Conservation (phyloP, 2,888 invertebrate species). For the Beris morrisii region DNA sequence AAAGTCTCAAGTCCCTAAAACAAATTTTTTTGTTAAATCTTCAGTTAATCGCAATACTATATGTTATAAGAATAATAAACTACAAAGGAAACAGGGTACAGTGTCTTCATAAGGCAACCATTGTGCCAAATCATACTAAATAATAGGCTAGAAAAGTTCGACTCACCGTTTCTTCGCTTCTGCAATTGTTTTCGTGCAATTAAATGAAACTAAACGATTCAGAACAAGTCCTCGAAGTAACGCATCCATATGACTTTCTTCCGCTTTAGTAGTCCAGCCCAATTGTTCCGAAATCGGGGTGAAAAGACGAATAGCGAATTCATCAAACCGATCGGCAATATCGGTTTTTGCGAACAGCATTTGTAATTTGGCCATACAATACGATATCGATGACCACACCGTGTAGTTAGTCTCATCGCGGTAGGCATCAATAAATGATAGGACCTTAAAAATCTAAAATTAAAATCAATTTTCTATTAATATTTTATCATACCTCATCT, state of each 20-base stretch:
- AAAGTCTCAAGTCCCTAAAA: too few species aligned
- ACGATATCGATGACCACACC: conserved; percentile 86
- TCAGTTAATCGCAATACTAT: too few species aligned
- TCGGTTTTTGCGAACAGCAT: conserved; percentile 79
- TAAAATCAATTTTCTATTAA: conserved; percentile 40
- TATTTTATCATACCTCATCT: conserved; percentile 56
- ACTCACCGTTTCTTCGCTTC: conserved; percentile 66
- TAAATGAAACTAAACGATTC: conserved; percentile 77
- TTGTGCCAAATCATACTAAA: too few species aligned
- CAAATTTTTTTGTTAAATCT: too few species aligned
- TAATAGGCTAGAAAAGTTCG: too few species aligned
- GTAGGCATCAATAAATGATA: conserved; percentile 83
- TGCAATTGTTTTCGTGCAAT: conserved; percentile 73
- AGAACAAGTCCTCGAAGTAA: conserved; percentile 83
- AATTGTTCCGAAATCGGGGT: conserved; percentile 71
- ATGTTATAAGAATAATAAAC: too few species aligned
- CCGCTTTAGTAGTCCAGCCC: conserved; percentile 82
- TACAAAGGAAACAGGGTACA: too few species aligned
- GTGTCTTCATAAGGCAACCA: too few species aligned
- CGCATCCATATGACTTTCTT: conserved; percentile 85
- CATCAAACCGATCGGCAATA: conserved; percentile 70
- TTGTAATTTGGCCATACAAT: conserved; percentile 75
- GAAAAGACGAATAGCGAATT: conserved; percentile 74
- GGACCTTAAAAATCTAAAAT: conserved; percentile 52
- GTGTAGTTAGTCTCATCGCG: conserved; percentile 87